These are phyloP conservation scores for Thera obeliscata DNA, from an alignment of 2,888 invertebrate species.

Conservation along the genomic window DNA sequence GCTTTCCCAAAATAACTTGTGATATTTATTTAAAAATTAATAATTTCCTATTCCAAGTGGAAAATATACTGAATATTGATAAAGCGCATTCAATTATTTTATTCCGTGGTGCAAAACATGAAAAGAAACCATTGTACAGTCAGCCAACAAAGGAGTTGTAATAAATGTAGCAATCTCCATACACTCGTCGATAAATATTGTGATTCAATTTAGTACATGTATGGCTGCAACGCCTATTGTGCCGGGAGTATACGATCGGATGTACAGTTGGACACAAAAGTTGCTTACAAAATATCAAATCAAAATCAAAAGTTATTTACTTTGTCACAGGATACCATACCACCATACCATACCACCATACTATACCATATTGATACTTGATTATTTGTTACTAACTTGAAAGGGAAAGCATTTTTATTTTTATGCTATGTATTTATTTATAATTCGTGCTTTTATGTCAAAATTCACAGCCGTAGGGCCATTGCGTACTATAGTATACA, in stretches of 20 bases:
- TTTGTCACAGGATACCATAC: too few species aligned
- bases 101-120: neutral
- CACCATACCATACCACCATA: too few species aligned
- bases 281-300: neutral
- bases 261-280: slow-evolving; percentile 20
- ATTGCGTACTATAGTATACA: too few species aligned
- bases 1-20: too few species aligned
- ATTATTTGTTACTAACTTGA: too few species aligned
- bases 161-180: slow-evolving; percentile 32
- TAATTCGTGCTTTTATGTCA: too few species aligned
- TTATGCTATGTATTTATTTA: too few species aligned
- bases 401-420: too few species aligned
- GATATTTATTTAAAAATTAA: too few species aligned
- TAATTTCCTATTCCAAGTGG: neutral
- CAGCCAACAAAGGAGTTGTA: slow-evolving; percentile 29
- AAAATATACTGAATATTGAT: neutral
- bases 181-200: slow-evolving; percentile 35
- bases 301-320: too few species aligned
- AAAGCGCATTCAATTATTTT: neutral
- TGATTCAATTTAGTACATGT: slow-evolving; percentile 35
- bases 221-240: slow-evolving; percentile 30
- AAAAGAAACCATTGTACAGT: slow-evolving; percentile 22
- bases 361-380: too few species aligned
- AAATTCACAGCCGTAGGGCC: too few species aligned
- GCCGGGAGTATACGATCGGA: slow-evolving; percentile 17